These are phyloP conservation scores for Chloroceryle aenea DNA, from an alignment of 2,113 vertebrate genomes.

Conservation along the genomic window DNA sequence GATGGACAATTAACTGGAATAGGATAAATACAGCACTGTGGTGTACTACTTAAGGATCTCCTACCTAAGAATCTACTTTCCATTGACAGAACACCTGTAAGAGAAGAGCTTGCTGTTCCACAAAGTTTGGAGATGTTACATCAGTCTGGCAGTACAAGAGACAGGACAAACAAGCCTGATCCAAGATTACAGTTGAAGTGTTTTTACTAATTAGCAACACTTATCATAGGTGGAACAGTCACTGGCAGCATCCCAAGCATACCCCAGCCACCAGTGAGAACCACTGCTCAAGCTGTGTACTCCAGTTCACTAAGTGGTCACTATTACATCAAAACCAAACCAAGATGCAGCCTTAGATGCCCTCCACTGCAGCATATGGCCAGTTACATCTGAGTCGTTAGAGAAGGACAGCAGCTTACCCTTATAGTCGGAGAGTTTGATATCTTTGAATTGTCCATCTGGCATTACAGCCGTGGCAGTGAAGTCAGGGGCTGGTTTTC, in stretches of 20 bases:
- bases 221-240: background rate
- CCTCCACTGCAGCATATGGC: background rate
- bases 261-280: background rate
- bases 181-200: background rate
- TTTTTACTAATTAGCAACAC: background rate
- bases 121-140: background rate
- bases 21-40: background rate
- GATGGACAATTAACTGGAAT: background rate
- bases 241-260: background rate
- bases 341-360: background rate
- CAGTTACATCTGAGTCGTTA: background rate
- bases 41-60: too few relatives aligned
- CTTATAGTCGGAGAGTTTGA: conserved; percentile 91
- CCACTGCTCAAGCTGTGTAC: background rate
- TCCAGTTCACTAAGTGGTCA: background rate
- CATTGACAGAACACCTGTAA: background rate
- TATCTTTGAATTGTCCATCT: conserved; percentile 90
- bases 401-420: conserved; percentile 74
- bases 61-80: background rate
- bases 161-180: background rate
- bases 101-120: background rate
- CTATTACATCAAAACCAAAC: background rate
- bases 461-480: conserved; percentile 95
- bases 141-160: background rate
- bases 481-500: conserved; percentile 92